A percentile compares a stretch with the other conserved stretches of the same genome.
Evolutionary conservation across 2,797 vertebrate species (phyloP).

Genomic region (Sebastes iracundus): DNA sequence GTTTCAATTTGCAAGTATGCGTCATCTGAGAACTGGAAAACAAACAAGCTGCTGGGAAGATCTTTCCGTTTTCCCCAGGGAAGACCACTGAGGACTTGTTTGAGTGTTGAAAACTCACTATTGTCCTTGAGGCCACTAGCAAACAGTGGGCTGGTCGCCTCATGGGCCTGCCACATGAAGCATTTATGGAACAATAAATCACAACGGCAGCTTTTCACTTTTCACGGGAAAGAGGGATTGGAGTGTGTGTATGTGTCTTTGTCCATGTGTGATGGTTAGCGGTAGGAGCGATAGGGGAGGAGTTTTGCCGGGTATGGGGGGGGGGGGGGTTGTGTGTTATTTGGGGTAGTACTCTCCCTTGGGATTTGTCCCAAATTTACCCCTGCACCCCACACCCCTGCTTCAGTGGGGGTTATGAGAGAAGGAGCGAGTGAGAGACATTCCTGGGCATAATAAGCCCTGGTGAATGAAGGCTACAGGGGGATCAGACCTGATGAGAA

Average conservation of each 20-base stretch:
- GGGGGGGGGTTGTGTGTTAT: slow-evolving; percentile 44
- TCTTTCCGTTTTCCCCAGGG: slow-evolving; percentile 36
- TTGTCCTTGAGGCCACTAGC: slow-evolving; percentile 75
- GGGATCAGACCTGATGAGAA: slow-evolving; percentile 80
- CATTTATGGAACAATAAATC: slow-evolving; percentile 85
- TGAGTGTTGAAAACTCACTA: slow-evolving; percentile 67
- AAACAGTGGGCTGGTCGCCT: slow-evolving; percentile 73
- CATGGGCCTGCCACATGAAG: slow-evolving; percentile 66
- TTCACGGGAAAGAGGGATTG: slow-evolving; percentile 50
- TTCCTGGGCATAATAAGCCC: slow-evolving; percentile 79
- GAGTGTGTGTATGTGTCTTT: slow-evolving; percentile 26
- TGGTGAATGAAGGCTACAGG: slow-evolving; percentile 76
- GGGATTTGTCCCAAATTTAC: slow-evolving; percentile 77
- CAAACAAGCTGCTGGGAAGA: slow-evolving; percentile 34
- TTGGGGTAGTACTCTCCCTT: slow-evolving; percentile 59
- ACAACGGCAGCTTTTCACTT: slow-evolving; percentile 71
- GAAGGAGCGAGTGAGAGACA: slow-evolving; percentile 70
- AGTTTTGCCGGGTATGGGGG: slow-evolving; percentile 27
- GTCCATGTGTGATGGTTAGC: slow-evolving; percentile 36
- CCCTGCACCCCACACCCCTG: slow-evolving; percentile 72
- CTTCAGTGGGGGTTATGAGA: slow-evolving; percentile 70
- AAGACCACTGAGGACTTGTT: slow-evolving; percentile 56
- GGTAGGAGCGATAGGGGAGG: slow-evolving; percentile 50
- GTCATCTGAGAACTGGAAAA: slow-evolving; percentile 14
- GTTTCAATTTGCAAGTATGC: slow-evolving; percentile 26